phyloP scores from a whole-genome alignment of 1,140 invertebrate species.

The Halictus rubicundus region DNA sequence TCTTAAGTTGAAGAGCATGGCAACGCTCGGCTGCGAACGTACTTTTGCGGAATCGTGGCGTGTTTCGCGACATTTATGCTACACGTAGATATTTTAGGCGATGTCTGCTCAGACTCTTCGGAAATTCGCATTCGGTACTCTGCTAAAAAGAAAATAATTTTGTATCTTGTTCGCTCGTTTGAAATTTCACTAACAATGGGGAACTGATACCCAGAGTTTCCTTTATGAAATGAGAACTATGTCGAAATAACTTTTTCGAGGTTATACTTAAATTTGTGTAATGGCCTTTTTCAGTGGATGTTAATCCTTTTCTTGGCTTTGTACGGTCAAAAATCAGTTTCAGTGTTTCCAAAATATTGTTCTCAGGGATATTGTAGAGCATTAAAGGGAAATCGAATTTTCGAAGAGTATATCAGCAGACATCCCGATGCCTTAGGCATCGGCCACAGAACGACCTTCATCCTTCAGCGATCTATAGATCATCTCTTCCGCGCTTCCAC shows the following conservation, averaged over 20 bases:
- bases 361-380: not conserved
- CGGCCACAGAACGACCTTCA: constrained; percentile 52
- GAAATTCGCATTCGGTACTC: not conserved
- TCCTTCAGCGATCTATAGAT: constrained; percentile 51
- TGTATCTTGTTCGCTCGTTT: no score
- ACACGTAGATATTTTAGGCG: not conserved
- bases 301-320: no score
- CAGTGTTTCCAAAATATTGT: no score
- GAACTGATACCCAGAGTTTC: no score
- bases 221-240: no score
- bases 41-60: not conserved
- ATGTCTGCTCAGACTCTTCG: not conserved
- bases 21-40: not conserved
- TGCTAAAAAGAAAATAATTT: no score
- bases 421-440: constrained; percentile 31
- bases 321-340: no score
- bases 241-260: no score
- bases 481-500: constrained; percentile 1
- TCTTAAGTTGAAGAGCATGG: constrained; percentile 46
- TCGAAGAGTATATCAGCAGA: constrained; percentile 46
- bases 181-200: no score
- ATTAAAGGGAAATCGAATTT: constrained; percentile 35
- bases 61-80: not conserved
- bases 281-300: no score
- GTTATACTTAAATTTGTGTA: no score